Percentiles rank a stretch among this genome's conserved stretches.
Conservation (phyloP, 1,140 invertebrate genomes). For the Scaptomyza graminum region DNA sequence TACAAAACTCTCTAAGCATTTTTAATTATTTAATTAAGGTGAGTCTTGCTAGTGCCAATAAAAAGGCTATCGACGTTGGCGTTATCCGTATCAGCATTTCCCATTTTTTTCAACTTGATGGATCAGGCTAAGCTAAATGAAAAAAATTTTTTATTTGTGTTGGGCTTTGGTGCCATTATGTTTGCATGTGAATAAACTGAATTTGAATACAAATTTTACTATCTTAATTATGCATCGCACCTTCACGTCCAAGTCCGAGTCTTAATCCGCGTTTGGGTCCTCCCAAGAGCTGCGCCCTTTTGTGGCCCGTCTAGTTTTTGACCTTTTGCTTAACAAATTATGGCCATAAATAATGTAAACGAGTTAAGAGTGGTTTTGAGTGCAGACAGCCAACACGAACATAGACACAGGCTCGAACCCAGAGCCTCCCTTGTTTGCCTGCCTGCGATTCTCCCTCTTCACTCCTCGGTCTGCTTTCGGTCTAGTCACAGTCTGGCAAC, state of each 20-base stretch:
- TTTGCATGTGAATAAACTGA: constrained; percentile 81
- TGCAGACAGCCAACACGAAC: constrained; percentile 68
- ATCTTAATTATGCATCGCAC: constrained; percentile 83
- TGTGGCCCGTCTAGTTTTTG: constrained; percentile 70
- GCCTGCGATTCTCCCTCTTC: constrained; percentile 32
- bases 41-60: constrained; percentile 62
- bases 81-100: constrained; percentile 35
- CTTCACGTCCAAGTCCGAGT: constrained; percentile 41
- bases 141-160: constrained; percentile 28
- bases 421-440: neutral
- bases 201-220: constrained; percentile 83
- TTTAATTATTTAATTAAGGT: constrained; percentile 83
- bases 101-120: constrained; percentile 72
- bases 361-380: constrained; percentile 85
- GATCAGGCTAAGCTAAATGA: constrained; percentile 63
- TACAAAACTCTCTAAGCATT: constrained; percentile 60
- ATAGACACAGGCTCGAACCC: constrained; percentile 20
- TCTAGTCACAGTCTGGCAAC: constrained; percentile 69
- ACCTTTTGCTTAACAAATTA: constrained; percentile 82
- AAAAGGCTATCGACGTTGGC: constrained; percentile 74
- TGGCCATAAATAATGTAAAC: constrained; percentile 82
- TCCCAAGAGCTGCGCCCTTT: constrained; percentile 57
- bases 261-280: neutral
- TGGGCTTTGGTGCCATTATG: constrained; percentile 26
- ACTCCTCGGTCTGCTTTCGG: constrained; percentile 44